Evolutionary conservation across 2,888 invertebrate species (phyloP).

Genomic region (Drosophila flavopinicola): DNA sequence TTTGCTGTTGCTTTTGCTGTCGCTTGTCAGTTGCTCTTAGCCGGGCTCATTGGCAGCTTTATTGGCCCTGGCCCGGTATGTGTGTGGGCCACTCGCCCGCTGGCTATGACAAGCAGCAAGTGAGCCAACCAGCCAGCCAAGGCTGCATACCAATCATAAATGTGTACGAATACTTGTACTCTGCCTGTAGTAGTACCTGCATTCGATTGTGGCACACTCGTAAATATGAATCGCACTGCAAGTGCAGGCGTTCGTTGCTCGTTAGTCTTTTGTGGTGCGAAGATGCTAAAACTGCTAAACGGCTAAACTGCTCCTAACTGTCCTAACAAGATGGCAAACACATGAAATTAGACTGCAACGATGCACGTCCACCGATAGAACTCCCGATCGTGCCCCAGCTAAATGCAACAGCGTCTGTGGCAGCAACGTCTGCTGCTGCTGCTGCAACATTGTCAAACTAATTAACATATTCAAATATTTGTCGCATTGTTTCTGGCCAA

Average conservation of each 20-base stretch:
- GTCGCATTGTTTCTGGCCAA: conserved; percentile 69
- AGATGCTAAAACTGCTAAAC: conserved; percentile 67
- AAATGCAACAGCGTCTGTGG: conserved; percentile 25
- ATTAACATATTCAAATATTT: conserved; percentile 79
- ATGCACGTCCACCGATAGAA: conserved; percentile 76
- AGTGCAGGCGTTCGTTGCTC: conserved; percentile 53
- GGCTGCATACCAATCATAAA: conserved; percentile 66
- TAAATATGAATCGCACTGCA: conserved; percentile 74
- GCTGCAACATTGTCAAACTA: conserved; percentile 55
- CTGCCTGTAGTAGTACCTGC: background rate
- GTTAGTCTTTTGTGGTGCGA: conserved; percentile 66
- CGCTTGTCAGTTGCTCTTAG: conserved; percentile 72
- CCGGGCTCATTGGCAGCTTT: conserved; percentile 75
- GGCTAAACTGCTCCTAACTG: conserved; percentile 52
- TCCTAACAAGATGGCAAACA: conserved; percentile 75
- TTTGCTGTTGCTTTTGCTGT: conserved; percentile 43
- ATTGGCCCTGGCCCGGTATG: conserved; percentile 51
- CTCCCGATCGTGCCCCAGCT: conserved; percentile 73
- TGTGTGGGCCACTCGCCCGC: conserved; percentile 48
- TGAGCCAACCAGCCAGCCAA: background rate
- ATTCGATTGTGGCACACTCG: conserved; percentile 48
- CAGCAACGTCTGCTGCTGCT: background rate
- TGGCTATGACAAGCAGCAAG: conserved; percentile 27
- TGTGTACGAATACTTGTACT: conserved; percentile 30
- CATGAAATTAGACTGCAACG: conserved; percentile 80